phyloP scores from a whole-genome alignment of 1,140 invertebrate species.

The Rhagoletis pomonella region DNA sequence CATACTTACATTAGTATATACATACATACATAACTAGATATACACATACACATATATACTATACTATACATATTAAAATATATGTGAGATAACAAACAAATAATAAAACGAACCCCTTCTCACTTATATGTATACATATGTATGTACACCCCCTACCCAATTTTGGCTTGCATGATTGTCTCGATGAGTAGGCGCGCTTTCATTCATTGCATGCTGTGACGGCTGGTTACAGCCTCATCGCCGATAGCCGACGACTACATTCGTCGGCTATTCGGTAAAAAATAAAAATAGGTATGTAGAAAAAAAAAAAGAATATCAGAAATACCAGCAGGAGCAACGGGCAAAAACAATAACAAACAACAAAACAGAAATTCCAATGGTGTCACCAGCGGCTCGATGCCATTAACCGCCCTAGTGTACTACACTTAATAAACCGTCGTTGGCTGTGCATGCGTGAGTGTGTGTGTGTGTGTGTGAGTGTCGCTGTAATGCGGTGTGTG shows the following conservation, averaged over 20 bases:
- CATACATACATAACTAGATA: not conserved
- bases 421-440: not conserved
- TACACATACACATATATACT: not conserved
- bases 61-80: too few species aligned
- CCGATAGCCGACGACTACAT: not conserved
- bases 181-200: slow-evolving; percentile 11
- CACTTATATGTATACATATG: not conserved
- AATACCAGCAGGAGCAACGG: not conserved
- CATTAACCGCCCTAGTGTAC: slow-evolving; percentile 50
- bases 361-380: slow-evolving; percentile 56
- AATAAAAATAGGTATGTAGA: not conserved
- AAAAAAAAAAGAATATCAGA: not conserved
- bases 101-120: not conserved
- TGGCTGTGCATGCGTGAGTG: not conserved
- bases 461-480: not conserved
- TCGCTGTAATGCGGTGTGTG: not conserved
- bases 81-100: not conserved
- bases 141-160: not conserved
- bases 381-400: slow-evolving; percentile 52
- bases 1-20: not conserved
- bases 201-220: slow-evolving; percentile 41
- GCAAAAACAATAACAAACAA: slow-evolving; percentile 51
- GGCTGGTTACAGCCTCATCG: not conserved
- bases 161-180: not conserved
- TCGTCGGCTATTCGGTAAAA: slow-evolving; percentile 37